Conservation (phyloP, 64 coral and sea anemone species). For the Montipora sp. region DNA sequence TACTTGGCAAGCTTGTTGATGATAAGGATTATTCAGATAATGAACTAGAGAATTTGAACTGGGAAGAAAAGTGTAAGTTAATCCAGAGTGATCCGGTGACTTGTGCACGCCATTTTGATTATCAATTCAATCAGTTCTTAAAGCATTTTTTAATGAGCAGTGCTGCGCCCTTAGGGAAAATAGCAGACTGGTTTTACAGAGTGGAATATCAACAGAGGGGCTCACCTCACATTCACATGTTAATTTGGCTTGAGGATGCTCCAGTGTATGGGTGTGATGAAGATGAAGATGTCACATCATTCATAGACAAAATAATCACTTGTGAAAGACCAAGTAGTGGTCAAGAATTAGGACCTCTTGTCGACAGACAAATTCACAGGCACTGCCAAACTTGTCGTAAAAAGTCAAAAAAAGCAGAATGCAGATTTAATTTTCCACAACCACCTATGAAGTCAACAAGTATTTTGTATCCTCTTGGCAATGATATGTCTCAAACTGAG, state of each 20-base stretch:
- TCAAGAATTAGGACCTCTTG: not conserved
- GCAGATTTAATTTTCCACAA: too few species aligned
- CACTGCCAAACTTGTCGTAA: too few species aligned
- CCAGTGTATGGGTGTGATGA: constrained; percentile 3
- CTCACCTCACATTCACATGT: too few species aligned
- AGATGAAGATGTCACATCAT: too few species aligned
- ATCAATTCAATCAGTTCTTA: constrained; percentile 2
- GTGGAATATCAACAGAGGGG: not conserved
- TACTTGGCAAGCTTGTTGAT: too few species aligned
- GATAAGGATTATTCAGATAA: constrained; percentile 36
- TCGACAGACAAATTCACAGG: constrained; percentile 44
- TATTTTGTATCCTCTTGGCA: constrained; percentile 11
- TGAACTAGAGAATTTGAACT: too few species aligned
- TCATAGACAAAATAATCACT: too few species aligned
- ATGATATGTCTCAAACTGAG: not conserved
- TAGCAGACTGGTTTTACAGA: constrained; percentile 35
- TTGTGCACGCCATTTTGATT: constrained; percentile 59
- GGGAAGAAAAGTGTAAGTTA: constrained; percentile 9
- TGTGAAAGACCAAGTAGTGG: not conserved
- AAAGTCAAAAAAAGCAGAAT: too few species aligned
- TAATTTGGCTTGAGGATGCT: too few species aligned
- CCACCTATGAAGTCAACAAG: constrained; percentile 17
- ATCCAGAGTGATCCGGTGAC: constrained; percentile 44
- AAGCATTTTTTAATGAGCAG: not conserved
- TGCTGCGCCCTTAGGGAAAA: too few species aligned